Conservation (phyloP, 2,113 vertebrate genomes). For the Larimichthys crocea region DNA sequence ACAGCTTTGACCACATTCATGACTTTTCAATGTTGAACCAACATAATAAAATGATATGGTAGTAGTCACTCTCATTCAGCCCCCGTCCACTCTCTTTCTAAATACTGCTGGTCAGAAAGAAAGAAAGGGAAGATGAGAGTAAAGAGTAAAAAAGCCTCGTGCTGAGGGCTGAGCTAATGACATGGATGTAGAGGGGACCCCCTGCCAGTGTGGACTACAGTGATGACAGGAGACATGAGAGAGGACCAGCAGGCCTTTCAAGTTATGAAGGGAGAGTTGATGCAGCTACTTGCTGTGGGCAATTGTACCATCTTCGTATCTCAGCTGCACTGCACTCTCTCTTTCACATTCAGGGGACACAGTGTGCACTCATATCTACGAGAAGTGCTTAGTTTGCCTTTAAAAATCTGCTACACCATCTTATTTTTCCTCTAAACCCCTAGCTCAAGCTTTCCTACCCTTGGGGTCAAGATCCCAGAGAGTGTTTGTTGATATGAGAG, state of each 20-base stretch:
- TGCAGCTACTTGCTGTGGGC: constrained; percentile 69
- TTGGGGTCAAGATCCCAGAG: constrained; percentile 49
- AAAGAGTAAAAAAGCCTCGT: constrained; percentile 48
- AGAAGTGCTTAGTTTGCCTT: constrained; percentile 53
- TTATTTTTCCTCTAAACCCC: constrained; percentile 44
- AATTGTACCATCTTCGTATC: constrained; percentile 57
- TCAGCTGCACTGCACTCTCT: constrained; percentile 32
- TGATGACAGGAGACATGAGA: constrained; percentile 77
- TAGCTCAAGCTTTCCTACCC: constrained; percentile 46
- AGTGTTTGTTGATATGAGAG: constrained; percentile 21
- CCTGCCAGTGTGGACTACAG: constrained; percentile 65
- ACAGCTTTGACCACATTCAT: neutral
- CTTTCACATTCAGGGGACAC: constrained; percentile 45
- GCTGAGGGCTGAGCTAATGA: constrained; percentile 76
- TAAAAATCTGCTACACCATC: constrained; percentile 45
- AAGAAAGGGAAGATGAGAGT: constrained; percentile 48
- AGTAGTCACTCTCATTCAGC: constrained; percentile 8
- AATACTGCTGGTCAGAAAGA: constrained; percentile 44
- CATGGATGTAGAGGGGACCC: constrained; percentile 71
- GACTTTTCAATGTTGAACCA: constrained; percentile 20
- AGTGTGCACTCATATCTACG: constrained; percentile 28
- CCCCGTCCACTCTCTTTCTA: neutral
- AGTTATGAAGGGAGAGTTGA: constrained; percentile 64
- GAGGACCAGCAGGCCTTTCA: constrained; percentile 73
- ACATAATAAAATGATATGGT: constrained; percentile 6